Base-by-base conservation (phyloP, 2,888 invertebrate genomes). In the Dasypolia templi region DNA sequence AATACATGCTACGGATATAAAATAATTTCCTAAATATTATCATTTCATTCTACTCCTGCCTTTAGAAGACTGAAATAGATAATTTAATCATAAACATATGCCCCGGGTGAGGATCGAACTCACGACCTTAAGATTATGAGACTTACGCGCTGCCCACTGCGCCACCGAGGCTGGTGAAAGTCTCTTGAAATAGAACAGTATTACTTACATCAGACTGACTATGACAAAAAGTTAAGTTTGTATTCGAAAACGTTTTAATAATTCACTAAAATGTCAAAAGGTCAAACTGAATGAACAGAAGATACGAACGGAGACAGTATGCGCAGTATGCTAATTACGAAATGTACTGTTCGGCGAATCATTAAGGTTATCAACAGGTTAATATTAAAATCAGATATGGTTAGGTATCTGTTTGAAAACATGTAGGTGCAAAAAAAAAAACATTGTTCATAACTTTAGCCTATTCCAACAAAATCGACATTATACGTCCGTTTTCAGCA, bases 31-130 rank as follows among this genome's bases (percentile, higher is more conserved):
- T n/a, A n/a, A n/a, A n/a, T n/a, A n/a, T n/a, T n/a, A n/a, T n/a
- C n/a, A n/a, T n/a, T n/a, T n/a, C n/a, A n/a, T n/a, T n/a, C n/a
- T n/a, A n/a, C n/a, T n/a, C n/a, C n/a, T n/a, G n/a, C n/a, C n/a
- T n/a, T n/a, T n/a, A n/a, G n/a, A n/a, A n/a, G n/a, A n/a, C n/a
- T n/a, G n/a, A n/a, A n/a, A n/a, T n/a, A 3, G 1, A 51, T 11
- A 35, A 32, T 49, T 32, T n/a, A n/a, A 32, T 35, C 19, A 92
- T n/a, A 91, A 91, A 89, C 44, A 49, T 85, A 88, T 98, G 97
- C 98, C 97, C 98, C 98, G 97, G 97, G 98, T 98, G 98, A 98
- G 98, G 98, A 98, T 98, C 98, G 98, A 98, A 98, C 98, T 98
- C 98, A 98, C 98, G 98, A 98, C 98, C 98, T 98, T 98, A 97